Conservation (phyloP, 2,888 invertebrate genomes). For the Lasioglossum calceatum region DNA sequence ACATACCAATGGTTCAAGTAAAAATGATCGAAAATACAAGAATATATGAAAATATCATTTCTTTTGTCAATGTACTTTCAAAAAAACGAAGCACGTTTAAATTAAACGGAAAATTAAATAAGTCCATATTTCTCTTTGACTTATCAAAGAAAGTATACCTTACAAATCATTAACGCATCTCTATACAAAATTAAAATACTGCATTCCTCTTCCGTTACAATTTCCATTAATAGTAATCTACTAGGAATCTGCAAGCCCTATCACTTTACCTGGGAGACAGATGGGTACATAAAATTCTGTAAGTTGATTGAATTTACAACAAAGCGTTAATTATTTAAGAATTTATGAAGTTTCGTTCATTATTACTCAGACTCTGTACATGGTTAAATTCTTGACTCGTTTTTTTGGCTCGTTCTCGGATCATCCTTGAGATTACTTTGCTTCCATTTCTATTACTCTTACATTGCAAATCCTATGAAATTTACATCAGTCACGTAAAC, state of each 20-base stretch:
- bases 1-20: conserved; percentile 64
- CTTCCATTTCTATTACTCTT: conserved; percentile 8
- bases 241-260: conserved; percentile 77
- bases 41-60: conserved; percentile 56
- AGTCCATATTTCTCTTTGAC: conserved; percentile 55
- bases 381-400: not conserved
- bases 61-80: conserved; percentile 38
- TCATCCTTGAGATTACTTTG: conserved; percentile 15
- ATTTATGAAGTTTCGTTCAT: conserved; percentile 10
- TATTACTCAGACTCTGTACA: conserved; percentile 18
- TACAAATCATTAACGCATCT: conserved; percentile 64
- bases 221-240: conserved; percentile 69
- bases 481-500: conserved; percentile 44
- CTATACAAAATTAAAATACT: conserved; percentile 65
- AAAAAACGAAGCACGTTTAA: conserved; percentile 42
- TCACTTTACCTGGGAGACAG: conserved; percentile 73
- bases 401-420: not conserved
- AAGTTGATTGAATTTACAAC: conserved; percentile 16
- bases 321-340: not conserved
- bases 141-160: conserved; percentile 60
- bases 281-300: conserved; percentile 57
- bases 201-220: conserved; percentile 60
- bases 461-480: conserved; percentile 21
- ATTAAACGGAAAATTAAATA: conserved; percentile 55
- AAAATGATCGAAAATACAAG: conserved; percentile 50